These are phyloP conservation scores for Ascidia mentula DNA, from an alignment of 23 tunicate species.

Conservation along the genomic window DNA sequence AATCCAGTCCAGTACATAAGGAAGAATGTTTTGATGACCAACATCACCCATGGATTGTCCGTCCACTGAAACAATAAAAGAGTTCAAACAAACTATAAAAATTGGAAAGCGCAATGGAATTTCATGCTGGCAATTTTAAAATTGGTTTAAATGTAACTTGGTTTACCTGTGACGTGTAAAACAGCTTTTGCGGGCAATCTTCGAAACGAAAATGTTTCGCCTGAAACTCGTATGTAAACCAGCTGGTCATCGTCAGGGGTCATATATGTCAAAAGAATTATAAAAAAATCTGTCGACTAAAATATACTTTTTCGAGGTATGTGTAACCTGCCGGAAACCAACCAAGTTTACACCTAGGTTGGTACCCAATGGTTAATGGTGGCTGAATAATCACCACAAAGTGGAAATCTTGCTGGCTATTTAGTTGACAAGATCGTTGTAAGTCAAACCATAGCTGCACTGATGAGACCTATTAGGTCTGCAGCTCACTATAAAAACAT, in stretches of 20 bases:
- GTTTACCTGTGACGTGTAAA: slow-evolving; percentile 39
- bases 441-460: no score
- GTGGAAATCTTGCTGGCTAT: no score
- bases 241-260: neutral
- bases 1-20: slow-evolving; percentile 22
- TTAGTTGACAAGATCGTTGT: no score
- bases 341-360: no score
- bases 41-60: slow-evolving; percentile 7
- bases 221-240: slow-evolving; percentile 29
- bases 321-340: no score
- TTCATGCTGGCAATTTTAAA: neutral
- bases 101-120: neutral
- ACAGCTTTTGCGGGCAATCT: slow-evolving; percentile 12
- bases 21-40: slow-evolving; percentile 13
- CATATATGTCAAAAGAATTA: no score
- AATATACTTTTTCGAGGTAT: no score
- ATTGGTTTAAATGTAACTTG: neutral
- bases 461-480: no score
- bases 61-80: slow-evolving; percentile 6
- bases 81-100: neutral
- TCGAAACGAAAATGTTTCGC: slow-evolving; percentile 25
- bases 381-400: no score
- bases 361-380: no score
- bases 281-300: no score
- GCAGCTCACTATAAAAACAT: no score